A percentile compares a stretch with the other conserved stretches of the same genome.
Evolutionary conservation across 1,140 invertebrate species (phyloP).

Genomic region (Ceratina australensis): DNA sequence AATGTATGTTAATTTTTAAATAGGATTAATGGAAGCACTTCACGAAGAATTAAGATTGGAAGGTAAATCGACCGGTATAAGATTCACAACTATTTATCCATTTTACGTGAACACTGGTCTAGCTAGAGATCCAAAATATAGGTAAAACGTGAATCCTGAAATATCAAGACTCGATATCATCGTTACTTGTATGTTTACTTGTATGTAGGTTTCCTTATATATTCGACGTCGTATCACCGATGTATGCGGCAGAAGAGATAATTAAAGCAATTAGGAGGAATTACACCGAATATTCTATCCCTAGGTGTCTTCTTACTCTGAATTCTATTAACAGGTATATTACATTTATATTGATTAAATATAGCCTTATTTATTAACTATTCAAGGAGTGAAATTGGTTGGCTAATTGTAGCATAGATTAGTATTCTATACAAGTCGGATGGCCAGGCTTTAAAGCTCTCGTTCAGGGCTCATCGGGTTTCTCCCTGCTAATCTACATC

Average conservation of each 20-base stretch:
- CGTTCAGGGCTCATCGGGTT: too few species aligned
- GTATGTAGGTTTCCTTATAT: constrained; percentile 66
- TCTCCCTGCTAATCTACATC: too few species aligned
- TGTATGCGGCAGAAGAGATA: constrained; percentile 66
- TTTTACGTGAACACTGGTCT: constrained; percentile 71
- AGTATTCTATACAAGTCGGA: too few species aligned
- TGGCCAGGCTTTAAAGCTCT: too few species aligned
- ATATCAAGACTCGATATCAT: not conserved
- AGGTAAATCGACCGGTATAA: constrained; percentile 47
- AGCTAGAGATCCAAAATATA: constrained; percentile 68
- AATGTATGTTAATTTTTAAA: not conserved
- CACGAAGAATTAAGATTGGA: constrained; percentile 65
- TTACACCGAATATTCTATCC: constrained; percentile 70
- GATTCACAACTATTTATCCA: constrained; percentile 72
- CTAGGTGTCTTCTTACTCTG: constrained; percentile 65
- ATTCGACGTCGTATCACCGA: constrained; percentile 62
- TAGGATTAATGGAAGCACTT: constrained; percentile 71
- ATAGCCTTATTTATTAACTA: too few species aligned
- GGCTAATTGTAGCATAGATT: too few species aligned
- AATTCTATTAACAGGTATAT: constrained; percentile 66
- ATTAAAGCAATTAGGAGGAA: constrained; percentile 69
- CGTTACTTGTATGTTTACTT: too few species aligned
- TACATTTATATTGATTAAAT: too few species aligned
- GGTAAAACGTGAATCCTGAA: constrained; percentile 47
- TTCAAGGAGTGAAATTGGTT: too few species aligned